phyloP scores from a whole-genome alignment of 2,113 vertebrate genomes.

The Sinocyclocheilus anophthalmus region DNA sequence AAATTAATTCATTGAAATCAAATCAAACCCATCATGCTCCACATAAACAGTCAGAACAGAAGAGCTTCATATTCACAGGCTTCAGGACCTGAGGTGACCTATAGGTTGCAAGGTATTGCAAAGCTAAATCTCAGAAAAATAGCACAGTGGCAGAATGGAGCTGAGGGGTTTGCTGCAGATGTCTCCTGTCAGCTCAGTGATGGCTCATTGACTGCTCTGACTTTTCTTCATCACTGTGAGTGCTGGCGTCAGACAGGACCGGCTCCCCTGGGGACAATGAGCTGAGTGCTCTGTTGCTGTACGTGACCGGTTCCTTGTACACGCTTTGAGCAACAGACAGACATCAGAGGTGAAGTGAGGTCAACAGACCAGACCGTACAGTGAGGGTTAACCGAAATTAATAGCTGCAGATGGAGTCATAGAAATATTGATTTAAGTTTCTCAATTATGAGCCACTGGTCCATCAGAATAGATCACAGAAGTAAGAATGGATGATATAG shows the following conservation, averaged over 20 bases:
- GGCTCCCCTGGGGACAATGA: conserved; percentile 16
- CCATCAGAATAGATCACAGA: not conserved
- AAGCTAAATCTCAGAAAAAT: not conserved
- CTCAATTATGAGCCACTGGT: conserved; percentile 25
- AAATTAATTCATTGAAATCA: not conserved
- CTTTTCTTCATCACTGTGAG: conserved; percentile 66
- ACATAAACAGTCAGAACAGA: not conserved
- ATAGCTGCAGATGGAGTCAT: conserved; percentile 27
- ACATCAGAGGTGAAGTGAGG: not conserved
- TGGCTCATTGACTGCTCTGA: conserved; percentile 64
- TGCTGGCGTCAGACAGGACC: conserved; percentile 62
- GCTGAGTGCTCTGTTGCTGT: conserved; percentile 18
- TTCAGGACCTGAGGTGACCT: conserved; percentile 8
- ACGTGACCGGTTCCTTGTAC: conserved; percentile 5
- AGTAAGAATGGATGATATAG: not conserved
- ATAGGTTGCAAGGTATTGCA: not conserved
- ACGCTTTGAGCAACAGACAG: not conserved
- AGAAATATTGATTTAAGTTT: conserved; percentile 43
- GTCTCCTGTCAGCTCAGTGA: conserved; percentile 48
- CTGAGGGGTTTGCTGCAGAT: conserved; percentile 15
- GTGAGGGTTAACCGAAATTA: not conserved
- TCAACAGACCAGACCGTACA: not conserved
- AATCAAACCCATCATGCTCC: not conserved
- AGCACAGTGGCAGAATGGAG: not conserved
- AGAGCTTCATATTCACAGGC: not conserved